Conservation (phyloP, 2,797 vertebrate genomes). For the Tenualosa thibaudeaui region DNA sequence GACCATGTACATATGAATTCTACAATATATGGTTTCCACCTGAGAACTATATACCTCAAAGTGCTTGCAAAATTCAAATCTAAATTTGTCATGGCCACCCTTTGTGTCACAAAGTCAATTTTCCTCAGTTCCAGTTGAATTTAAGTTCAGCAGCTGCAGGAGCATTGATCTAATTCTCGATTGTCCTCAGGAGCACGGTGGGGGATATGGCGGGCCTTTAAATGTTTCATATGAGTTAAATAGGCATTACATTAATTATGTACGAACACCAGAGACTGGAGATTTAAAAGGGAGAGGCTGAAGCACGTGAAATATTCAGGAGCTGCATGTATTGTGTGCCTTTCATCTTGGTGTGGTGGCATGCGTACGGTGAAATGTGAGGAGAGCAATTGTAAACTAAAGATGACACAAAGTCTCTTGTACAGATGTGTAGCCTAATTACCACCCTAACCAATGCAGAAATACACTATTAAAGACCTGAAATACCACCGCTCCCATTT, state of each 20-base stretch:
- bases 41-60: background rate
- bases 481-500: no score
- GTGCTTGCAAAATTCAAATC: background rate
- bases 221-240: slow-evolving; percentile 54
- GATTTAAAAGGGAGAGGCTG: slow-evolving; percentile 37
- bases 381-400: background rate
- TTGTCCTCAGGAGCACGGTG: slow-evolving; percentile 22
- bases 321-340: slow-evolving; percentile 35
- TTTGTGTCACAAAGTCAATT: slow-evolving; percentile 10
- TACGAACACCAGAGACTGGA: slow-evolving; percentile 39
- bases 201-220: slow-evolving; percentile 33
- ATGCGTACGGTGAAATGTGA: background rate
- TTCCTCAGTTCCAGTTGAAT: slow-evolving; percentile 22
- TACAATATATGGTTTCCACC: background rate
- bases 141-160: slow-evolving; percentile 40
- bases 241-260: slow-evolving; percentile 52
- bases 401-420: background rate
- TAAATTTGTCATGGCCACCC: background rate
- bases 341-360: slow-evolving; percentile 32
- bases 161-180: slow-evolving; percentile 43
- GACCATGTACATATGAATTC: background rate
- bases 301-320: slow-evolving; percentile 44
- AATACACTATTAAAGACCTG: no score
- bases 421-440: no score
- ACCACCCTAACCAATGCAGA: no score